These are phyloP conservation scores for Hesperia comma DNA, from an alignment of 2,888 invertebrate genomes.

Conservation along the genomic window DNA sequence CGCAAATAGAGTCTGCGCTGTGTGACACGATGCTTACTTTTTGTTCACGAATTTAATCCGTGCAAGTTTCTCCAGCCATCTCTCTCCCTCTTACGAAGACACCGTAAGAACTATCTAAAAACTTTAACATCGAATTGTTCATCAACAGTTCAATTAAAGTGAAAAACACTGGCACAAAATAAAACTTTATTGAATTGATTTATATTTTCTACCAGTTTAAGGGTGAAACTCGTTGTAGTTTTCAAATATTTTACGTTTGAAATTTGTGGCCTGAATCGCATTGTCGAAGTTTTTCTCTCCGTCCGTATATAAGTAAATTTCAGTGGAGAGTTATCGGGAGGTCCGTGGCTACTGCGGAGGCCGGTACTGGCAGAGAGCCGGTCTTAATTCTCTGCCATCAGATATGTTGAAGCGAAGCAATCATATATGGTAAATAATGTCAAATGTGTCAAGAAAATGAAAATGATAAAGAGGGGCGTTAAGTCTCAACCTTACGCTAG, in stretches of 20 bases:
- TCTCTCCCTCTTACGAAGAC: constrained; percentile 32
- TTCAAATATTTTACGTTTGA: constrained; percentile 39
- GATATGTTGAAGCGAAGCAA: constrained; percentile 75
- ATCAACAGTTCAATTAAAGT: neutral
- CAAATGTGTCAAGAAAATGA: constrained; percentile 73
- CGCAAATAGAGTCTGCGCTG: constrained; percentile 15
- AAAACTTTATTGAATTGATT: neutral
- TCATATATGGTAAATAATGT: constrained; percentile 76
- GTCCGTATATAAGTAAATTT: constrained; percentile 46
- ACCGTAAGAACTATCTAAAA: constrained; percentile 4
- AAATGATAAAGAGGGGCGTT: constrained; percentile 74
- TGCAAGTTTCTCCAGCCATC: constrained; percentile 17
- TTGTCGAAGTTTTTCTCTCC: constrained; percentile 54
- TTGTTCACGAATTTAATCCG: neutral
- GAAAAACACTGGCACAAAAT: constrained; percentile 4
- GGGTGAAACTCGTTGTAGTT: neutral
- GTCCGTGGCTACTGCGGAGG: constrained; percentile 80
- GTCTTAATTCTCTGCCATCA: constrained; percentile 73
- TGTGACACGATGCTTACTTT: neutral
- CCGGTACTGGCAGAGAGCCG: constrained; percentile 76
- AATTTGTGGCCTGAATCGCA: constrained; percentile 65
- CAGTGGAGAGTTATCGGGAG: constrained; percentile 47
- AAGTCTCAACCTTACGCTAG: constrained; percentile 77
- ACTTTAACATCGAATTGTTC: neutral
- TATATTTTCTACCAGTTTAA: neutral